phyloP scores from a whole-genome alignment of 2,113 vertebrate genomes.

The Hemiprocne comata region DNA sequence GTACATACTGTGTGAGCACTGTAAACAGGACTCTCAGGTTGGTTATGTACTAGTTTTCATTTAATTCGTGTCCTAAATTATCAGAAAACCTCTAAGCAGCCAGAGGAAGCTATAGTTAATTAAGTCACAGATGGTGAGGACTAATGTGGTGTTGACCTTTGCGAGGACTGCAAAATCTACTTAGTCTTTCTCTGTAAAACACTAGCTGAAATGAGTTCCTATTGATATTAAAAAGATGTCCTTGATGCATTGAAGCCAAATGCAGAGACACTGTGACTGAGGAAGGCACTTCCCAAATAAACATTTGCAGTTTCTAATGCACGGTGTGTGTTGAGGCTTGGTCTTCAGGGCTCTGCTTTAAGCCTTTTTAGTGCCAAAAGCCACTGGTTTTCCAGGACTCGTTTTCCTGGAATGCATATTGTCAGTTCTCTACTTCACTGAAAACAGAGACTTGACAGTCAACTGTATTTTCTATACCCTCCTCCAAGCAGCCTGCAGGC shows the following conservation, averaged over 20 bases:
- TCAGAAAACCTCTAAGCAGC: constrained; percentile 62
- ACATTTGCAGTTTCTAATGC: not conserved
- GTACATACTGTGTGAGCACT: not conserved
- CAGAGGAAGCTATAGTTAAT: constrained; percentile 70
- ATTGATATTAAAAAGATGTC: not conserved
- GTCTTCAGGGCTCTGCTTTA: not conserved
- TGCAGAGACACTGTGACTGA: not conserved
- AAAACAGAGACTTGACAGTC: not conserved
- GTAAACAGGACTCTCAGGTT: constrained; percentile 11
- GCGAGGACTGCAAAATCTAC: constrained; percentile 60
- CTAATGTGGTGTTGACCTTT: constrained; percentile 69
- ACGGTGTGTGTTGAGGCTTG: not conserved
- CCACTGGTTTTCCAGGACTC: not conserved
- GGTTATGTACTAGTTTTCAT: constrained; percentile 41
- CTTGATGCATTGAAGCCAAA: not conserved
- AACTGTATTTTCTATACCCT: not conserved
- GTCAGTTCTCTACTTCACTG: not conserved
- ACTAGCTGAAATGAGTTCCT: constrained; percentile 55
- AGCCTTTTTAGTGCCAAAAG: not conserved
- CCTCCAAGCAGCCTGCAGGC: not conserved
- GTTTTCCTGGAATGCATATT: not conserved
- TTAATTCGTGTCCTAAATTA: constrained; percentile 62
- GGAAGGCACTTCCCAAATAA: not conserved
- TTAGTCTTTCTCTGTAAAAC: constrained; percentile 61
- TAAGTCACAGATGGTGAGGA: constrained; percentile 70